phyloP scores from a whole-genome alignment of 2,888 invertebrate genomes.

The Leptura quadrifasciata region DNA sequence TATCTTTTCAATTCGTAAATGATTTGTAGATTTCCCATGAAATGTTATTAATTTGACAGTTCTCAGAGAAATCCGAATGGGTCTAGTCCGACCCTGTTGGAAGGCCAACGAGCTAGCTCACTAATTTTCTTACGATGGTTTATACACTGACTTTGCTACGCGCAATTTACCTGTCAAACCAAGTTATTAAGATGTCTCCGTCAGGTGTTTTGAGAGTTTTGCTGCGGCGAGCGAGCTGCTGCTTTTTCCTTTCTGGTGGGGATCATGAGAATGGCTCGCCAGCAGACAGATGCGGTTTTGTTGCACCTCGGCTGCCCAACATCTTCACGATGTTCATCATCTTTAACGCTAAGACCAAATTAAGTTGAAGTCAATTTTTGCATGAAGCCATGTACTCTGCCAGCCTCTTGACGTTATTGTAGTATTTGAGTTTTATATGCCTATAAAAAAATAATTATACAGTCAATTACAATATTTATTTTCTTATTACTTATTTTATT shows the following conservation, averaged over 20 bases:
- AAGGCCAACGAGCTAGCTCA: conserved; percentile 16
- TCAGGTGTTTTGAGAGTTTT: conserved; percentile 47
- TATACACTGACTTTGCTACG: conserved; percentile 51
- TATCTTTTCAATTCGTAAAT: too few species aligned
- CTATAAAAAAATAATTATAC: too few species aligned
- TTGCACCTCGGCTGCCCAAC: not conserved
- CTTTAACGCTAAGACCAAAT: not conserved
- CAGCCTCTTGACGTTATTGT: too few species aligned
- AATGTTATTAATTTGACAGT: too few species aligned
- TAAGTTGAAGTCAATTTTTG: too few species aligned
- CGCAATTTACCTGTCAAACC: conserved; percentile 65
- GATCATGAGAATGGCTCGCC: conserved; percentile 36
- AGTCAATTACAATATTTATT: too few species aligned
- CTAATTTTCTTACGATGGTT: conserved; percentile 43
- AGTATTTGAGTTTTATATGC: too few species aligned
- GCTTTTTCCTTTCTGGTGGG: conserved; percentile 24
- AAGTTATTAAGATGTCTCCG: conserved; percentile 65
- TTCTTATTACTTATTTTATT: too few species aligned
- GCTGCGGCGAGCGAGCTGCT: conserved; percentile 16
- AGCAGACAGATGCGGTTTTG: conserved; percentile 18
- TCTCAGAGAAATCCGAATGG: not conserved
- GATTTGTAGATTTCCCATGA: too few species aligned
- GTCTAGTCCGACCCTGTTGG: conserved; percentile 14
- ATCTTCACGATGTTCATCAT: not conserved
- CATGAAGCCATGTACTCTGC: too few species aligned